Evolutionary conservation across 1,140 invertebrate species (phyloP), one percentile per base, ranked within the genome.

Genomic region (Thereuonema tuberculata): DNA sequence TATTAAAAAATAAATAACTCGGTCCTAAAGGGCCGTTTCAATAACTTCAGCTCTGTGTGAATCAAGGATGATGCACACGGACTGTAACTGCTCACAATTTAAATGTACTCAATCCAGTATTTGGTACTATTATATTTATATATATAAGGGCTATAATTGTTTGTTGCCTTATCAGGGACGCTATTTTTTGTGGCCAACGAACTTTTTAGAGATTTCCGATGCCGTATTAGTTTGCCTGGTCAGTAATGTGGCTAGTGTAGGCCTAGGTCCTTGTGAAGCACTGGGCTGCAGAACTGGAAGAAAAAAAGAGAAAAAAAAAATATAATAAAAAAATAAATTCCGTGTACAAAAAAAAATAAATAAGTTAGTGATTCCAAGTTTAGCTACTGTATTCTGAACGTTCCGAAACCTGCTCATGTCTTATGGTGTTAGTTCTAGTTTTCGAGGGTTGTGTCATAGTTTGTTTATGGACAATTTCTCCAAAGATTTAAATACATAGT

Each of bases 401-500:
- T 55, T 55, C 26, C 56, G 37, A 20, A 58, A 58, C 56, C 56
- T 58, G 56, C 56, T 58, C 56, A 58, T 58, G 56, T 21, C 50
- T 5, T 58, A 23, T 58, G 31, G 46, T 58, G 56, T 48, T 58
- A 58, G 56, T 58, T 58, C 46, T 46, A 58, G 56, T 55, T 55
- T 25, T 55, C 53, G 14, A 55, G 46, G 56, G 56, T 58, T 58
- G 56, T 58, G 56, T 58, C 3, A 58, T 58, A 58, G 56, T 58
- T 58, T 48, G 37, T 58, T 58, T 58, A 24, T 23, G n/a, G 50
- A 58, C 20, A 46, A 48, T 27, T 53, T n/a, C 59, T 50, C 59
- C 49, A 53, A 60, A 60, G 49, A 53, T 60, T 60, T 53, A 60
- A 60, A 60, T 60, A 55, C 65, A 65, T 68, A 71, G 69, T 70